Base-by-base conservation (phyloP, 2,113 vertebrate genomes). In the Lates calcarifer region DNA sequence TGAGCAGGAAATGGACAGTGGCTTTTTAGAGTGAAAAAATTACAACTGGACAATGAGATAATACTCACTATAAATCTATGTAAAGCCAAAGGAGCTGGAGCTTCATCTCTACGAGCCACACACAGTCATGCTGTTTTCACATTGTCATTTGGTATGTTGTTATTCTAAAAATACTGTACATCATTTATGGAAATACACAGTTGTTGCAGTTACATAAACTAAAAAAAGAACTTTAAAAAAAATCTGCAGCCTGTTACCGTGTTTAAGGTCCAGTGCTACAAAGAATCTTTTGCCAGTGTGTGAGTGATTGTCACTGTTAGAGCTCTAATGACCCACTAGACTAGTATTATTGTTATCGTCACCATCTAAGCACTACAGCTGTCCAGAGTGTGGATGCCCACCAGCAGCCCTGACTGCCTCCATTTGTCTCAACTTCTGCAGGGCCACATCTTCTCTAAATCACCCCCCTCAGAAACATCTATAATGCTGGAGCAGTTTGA, bases 401-500 rank as follows among this genome's bases (percentile, higher is more conserved):
- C 68, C 65, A 58, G 67, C 73, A 65, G 64, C 65, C 0, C 62
- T 35, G 84, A 87, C 74, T 83, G 84, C 71, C 64, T 89, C 74
- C 69, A 90, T 92, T 85, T 84, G 79, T 90, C 85, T 85, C 85
- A 66, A 71, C 67, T 64, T 79, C 74, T 87, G 67, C 86, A 47
- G 66, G 65, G 79, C 77, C 56, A 61, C 78, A 8, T 6, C 51
- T 79, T 57, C 70, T 71, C 74, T 84, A 83, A 87, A 91, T 89
- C 88, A 73, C 81, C 67, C 72, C 68, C 51, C 45, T 43, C 67
- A 83, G 78, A 84, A 68, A 77, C 77, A 81, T 89, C 77, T 68
- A 78, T 72, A 83, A 88, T 5, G 20, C 55, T 9, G 37, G 37
- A 60, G 57, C 80, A 41, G 53, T 56, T 57, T 74, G 65, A 56